These are phyloP conservation scores for Melanostoma scalare DNA, from an alignment of 2,888 invertebrate species.

Conservation along the genomic window DNA sequence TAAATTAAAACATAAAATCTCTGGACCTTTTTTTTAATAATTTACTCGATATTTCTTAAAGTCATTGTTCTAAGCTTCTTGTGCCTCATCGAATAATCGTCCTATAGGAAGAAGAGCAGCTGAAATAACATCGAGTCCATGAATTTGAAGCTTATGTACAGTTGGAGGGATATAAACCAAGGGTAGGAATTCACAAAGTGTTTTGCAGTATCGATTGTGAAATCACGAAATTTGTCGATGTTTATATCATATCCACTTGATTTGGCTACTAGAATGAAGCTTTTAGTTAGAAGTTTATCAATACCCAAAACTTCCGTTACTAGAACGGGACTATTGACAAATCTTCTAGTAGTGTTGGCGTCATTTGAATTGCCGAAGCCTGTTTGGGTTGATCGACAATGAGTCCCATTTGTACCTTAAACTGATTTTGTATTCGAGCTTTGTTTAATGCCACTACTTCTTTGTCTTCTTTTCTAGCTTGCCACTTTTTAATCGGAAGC, in stretches of 20 bases:
- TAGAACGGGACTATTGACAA: too few relatives aligned
- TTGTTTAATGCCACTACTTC: constrained; percentile 9
- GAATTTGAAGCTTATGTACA: constrained; percentile 51
- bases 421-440: constrained; percentile 11
- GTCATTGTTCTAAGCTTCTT: constrained; percentile 43
- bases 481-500: neutral
- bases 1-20: neutral
- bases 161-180: constrained; percentile 33
- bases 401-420: constrained; percentile 7
- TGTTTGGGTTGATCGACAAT: neutral
- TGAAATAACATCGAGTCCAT: constrained; percentile 11
- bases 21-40: neutral
- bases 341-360: too few relatives aligned
- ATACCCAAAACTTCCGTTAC: too few relatives aligned
- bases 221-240: neutral
- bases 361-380: too few relatives aligned
- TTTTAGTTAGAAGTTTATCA: neutral
- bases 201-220: neutral
- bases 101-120: constrained; percentile 24
- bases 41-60: constrained; percentile 26
- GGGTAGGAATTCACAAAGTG: neutral
- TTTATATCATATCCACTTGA: constrained; percentile 6
- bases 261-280: neutral
- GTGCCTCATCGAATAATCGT: constrained; percentile 30
- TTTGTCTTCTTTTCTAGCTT: too few relatives aligned